Percentiles rank a stretch among this genome's conserved stretches.
Evolutionary conservation across 2,888 invertebrate genomes (phyloP).

Genomic region (Rhimphoctona megacephalus): DNA sequence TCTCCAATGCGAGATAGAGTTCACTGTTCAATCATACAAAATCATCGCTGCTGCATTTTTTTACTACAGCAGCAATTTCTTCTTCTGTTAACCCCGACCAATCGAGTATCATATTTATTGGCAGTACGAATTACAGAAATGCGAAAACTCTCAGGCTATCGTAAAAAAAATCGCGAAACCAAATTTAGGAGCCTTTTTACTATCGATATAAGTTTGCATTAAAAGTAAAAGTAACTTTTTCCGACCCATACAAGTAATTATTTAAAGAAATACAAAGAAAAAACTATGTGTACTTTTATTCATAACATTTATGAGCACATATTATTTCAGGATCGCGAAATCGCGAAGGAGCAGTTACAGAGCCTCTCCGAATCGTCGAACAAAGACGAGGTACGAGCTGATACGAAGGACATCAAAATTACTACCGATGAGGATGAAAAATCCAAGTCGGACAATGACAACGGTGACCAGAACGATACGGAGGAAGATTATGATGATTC

Average conservation of each 20-base stretch:
- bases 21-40: conserved; percentile 43
- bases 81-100: conserved; percentile 8
- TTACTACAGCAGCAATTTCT: conserved; percentile 36
- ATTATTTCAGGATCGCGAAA: conserved; percentile 75
- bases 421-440: conserved; percentile 83
- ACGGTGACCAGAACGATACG: conserved; percentile 85
- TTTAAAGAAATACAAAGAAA: background rate
- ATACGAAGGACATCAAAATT: conserved; percentile 84
- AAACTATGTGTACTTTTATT: background rate
- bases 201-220: background rate
- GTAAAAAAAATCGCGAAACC: background rate
- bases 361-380: conserved; percentile 76
- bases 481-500: conserved; percentile 86
- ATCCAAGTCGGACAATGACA: conserved; percentile 87
- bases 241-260: background rate
- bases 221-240: background rate
- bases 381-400: conserved; percentile 74
- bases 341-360: conserved; percentile 77
- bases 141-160: conserved; percentile 36
- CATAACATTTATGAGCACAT: background rate
- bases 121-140: conserved; percentile 5
- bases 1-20: conserved; percentile 3
- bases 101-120: conserved; percentile 19
- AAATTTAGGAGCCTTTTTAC: background rate
- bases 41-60: conserved; percentile 26